Evolutionary conservation across 2,888 invertebrate species (phyloP), one percentile per base, ranked within the genome.

Genomic region (Pristionchus exspectatus): DNA sequence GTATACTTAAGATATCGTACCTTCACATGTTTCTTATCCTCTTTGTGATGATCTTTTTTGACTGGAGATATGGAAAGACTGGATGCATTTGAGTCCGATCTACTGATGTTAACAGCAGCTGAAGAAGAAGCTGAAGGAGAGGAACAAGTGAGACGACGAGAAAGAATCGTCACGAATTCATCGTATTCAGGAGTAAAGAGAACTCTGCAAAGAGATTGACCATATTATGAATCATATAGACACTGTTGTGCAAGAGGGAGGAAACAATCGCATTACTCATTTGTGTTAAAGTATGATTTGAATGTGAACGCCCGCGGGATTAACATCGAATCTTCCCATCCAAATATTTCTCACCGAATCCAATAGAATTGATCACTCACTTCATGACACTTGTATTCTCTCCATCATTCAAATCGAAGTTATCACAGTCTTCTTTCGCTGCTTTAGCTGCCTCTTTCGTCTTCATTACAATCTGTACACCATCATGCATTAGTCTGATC

Each of bases 381-480:
- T 56, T 50, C 27, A 88, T 27, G 10, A 74, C 54, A 74, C 50
- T 74, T 1, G 16, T 74, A 24, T 74, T 38, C 24, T 88, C 74
- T 88, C 87, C 87, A 74, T 88, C 77, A 81, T 30, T 44, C 33
- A 59, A 50, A 12, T 77, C 88, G 44, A 88, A 88, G 38, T 38
- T 38, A 59, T 88, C 88, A 4, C 33, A 59, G 12, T 81, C 88
- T 56, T 54, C 50, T 16, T 63, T 81, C 27, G 81, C 88, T 33
- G 59, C 3, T 10, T 14, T 2, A 16, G 81, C 88, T n/a, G 59
- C 77, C 14, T 88, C 88, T 30, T 38, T 54, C n/a, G 77, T 63
- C 27, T 18, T 77, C 81, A 88, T 81, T n/a, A 88, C 27, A 14
- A 88, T 30, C 88, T 88, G 3, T 10, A 77, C 5, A 77, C 14